Base-by-base conservation (phyloP, 2,888 invertebrate species). In the Nesidiocoris tenuis region DNA sequence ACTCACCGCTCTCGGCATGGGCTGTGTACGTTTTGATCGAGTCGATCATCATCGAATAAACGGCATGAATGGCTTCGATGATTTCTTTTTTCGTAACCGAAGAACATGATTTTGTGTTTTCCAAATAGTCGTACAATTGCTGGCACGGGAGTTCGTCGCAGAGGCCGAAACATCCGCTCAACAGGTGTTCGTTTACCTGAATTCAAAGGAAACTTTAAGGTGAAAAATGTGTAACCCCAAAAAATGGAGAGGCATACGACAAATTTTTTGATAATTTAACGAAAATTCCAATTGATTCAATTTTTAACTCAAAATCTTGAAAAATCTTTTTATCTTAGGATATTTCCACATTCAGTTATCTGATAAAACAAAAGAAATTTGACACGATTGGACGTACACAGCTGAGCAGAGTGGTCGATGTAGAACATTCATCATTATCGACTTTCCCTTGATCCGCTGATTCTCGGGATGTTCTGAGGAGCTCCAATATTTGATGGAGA, bases 71-170 rank as follows among this genome's bases (percentile, higher is more conserved):
- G 16, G 85, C 84, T 21, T 82, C 80, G 66, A 86, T 83, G 56
- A 89, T 87, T 79, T 86, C 84, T 70, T 85, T 83, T 81, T 88
- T 87, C 1, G 86, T 83, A 76, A 83, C 81, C 2, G 83, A 80
- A 0, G 86, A 85, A 1, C 88, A 85, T 7, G 87, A 84, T 79
- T 85, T 84, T 23, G 88, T 86, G 18, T 86, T 86, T 81, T 88
- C 87, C 81, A 87, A 83, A 80, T 88, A 88, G 81, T 88, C 88
- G 79, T 85, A 84, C 9, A 86, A 82, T 78, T 86, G 85, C 0
- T 84, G 82, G 70, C 83, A 82, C 2, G 82, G 81, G n/a, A 84
- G 83, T 59, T 79, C 79, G 19, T 79, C 80, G 59, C 79, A 80
- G 18, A 86, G 82, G 7, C 85, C 84, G 80, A 85, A 86, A 79